phyloP scores from a whole-genome alignment of 2,113 vertebrate genomes.

The Bubo scandiacus region DNA sequence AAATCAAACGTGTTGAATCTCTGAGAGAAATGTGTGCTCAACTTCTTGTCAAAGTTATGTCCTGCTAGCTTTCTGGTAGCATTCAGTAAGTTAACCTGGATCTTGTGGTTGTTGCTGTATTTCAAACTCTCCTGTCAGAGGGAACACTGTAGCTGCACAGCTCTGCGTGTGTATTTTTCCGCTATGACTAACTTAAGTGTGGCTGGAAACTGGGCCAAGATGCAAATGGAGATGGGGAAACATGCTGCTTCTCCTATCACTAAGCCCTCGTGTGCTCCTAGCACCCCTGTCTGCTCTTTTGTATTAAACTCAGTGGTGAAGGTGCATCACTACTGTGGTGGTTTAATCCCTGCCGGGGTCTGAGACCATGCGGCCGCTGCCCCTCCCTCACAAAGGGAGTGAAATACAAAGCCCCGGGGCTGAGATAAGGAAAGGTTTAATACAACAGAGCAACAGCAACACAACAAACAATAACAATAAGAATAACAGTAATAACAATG shows the following conservation, averaged over 20 bases:
- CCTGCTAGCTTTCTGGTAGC: background rate
- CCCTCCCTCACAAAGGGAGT: no score
- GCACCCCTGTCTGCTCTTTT: rapidly evolving
- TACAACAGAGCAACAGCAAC: no score
- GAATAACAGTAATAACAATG: no score
- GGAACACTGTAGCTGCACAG: background rate
- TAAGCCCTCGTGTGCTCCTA: background rate
- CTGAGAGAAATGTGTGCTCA: background rate
- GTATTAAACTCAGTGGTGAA: background rate
- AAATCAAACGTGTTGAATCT: background rate
- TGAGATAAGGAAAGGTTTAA: no score
- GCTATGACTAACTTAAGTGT: background rate
- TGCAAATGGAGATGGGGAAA: background rate
- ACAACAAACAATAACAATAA: no score
- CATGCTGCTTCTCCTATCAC: background rate
- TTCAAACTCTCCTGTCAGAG: rapidly evolving
- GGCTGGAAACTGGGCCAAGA: background rate
- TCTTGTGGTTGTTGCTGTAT: background rate
- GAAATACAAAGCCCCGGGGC: no score
- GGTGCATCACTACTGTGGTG: background rate
- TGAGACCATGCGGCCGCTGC: no score
- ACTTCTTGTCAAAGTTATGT: background rate
- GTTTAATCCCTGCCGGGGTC: no score
- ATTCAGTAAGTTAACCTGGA: background rate
- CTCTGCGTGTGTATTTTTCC: background rate